Conservation (phyloP, 2,797 vertebrate genomes). For the Ficedula albicollis region DNA sequence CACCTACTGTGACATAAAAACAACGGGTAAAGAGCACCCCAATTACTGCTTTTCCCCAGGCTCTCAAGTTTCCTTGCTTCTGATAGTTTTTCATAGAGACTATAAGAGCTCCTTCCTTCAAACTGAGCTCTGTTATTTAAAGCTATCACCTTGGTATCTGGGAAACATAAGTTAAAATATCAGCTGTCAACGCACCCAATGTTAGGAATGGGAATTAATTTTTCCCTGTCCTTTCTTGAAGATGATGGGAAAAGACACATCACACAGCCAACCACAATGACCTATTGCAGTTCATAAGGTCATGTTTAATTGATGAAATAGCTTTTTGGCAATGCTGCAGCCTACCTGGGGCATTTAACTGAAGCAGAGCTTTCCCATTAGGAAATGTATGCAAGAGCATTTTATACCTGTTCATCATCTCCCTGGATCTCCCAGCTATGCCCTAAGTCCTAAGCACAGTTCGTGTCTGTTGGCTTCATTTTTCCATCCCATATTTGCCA, state of each 20-base stretch:
- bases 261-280: not conserved
- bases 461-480: not conserved
- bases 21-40: not conserved
- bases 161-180: not conserved
- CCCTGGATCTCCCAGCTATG: not conserved
- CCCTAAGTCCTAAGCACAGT: not conserved
- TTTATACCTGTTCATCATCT: not conserved
- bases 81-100: not conserved
- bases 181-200: not conserved
- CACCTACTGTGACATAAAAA: not conserved
- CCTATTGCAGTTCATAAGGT: not conserved
- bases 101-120: not conserved
- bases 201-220: not conserved
- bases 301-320: not conserved
- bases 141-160: not conserved
- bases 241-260: not conserved
- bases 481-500: not conserved
- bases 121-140: not conserved
- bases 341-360: not conserved
- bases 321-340: not conserved
- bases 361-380: not conserved
- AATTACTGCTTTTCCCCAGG: not conserved
- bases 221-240: not conserved
- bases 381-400: not conserved
- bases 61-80: not conserved